Percentiles rank a stretch among this genome's conserved stretches.
Conservation (phyloP, 2,888 invertebrate species). For the Mylabris sibirica region DNA sequence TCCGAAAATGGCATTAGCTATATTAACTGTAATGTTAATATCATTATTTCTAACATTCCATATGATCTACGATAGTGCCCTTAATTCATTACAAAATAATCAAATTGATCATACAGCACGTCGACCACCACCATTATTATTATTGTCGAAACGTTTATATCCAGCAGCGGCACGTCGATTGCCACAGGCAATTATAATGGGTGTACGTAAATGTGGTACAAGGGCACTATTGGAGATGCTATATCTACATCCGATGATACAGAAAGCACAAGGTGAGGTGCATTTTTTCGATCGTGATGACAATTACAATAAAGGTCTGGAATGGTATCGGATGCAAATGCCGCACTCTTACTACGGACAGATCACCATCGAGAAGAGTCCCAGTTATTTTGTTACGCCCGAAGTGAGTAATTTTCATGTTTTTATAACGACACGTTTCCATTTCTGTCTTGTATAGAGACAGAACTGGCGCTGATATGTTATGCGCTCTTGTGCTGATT, state of each 20-base stretch:
- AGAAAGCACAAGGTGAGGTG: constrained; percentile 92
- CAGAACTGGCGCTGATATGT: too few species aligned
- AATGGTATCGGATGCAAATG: constrained; percentile 96
- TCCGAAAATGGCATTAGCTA: constrained; percentile 82
- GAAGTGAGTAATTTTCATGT: constrained; percentile 71
- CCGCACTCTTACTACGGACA: constrained; percentile 91
- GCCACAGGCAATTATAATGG: constrained; percentile 88
- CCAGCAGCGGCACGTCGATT: constrained; percentile 71
- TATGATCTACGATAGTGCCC: constrained; percentile 84
- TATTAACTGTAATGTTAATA: constrained; percentile 80
- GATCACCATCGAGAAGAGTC: constrained; percentile 96
- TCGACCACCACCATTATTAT: constrained; percentile 58
- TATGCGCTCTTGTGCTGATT: too few species aligned
- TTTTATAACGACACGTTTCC: too few species aligned
- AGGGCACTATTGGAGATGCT: constrained; percentile 95
- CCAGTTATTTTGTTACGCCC: constrained; percentile 95
- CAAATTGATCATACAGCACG: constrained; percentile 58
- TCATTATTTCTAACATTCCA: constrained; percentile 86
- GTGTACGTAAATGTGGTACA: constrained; percentile 96
- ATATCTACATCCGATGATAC: constrained; percentile 90
- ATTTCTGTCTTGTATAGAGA: too few species aligned
- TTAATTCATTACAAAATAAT: constrained; percentile 76
- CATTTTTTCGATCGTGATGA: constrained; percentile 97
- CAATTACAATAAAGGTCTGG: constrained; percentile 89
- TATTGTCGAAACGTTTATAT: constrained; percentile 59